Percentiles rank a stretch among this genome's conserved stretches.
Evolutionary conservation across 2,797 vertebrate species (phyloP).

Genomic region (Ambastaia sidthimunki): DNA sequence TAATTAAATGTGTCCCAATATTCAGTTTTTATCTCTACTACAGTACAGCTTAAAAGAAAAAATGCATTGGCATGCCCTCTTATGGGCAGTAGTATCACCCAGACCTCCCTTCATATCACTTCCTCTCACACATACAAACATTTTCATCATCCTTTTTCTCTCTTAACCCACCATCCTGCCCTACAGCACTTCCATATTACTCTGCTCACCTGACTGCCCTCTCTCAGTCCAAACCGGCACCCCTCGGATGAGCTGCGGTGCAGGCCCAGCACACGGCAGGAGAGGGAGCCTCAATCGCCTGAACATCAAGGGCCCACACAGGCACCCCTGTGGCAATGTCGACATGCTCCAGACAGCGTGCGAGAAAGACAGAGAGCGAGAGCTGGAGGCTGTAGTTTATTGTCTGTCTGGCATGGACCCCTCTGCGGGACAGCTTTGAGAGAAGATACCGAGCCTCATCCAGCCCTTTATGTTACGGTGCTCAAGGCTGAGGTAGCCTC

Average conservation of each 20-base stretch:
- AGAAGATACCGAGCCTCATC: constrained; percentile 34
- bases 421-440: constrained; percentile 36
- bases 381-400: constrained; percentile 45
- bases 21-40: not conserved
- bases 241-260: constrained; percentile 18
- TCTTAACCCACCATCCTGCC: constrained; percentile 2
- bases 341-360: constrained; percentile 29
- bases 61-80: no score
- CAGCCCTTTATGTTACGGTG: constrained; percentile 31
- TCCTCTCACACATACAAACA: not conserved
- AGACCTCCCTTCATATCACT: not conserved
- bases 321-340: constrained; percentile 45
- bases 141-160: not conserved
- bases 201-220: constrained; percentile 38
- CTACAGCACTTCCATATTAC: constrained; percentile 24
- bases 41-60: not conserved
- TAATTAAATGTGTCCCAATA: no score
- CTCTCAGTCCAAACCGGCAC: constrained; percentile 29
- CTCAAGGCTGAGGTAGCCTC: constrained; percentile 25
- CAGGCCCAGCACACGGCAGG: constrained; percentile 2
- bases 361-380: constrained; percentile 26
- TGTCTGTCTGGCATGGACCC: constrained; percentile 47
- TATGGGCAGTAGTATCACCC: not conserved
- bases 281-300: constrained; percentile 33
- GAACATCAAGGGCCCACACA: constrained; percentile 39